Percentiles rank a stretch among this genome's conserved stretches.
Conservation (phyloP, 2,888 invertebrate genomes). For the Autographa gamma region DNA sequence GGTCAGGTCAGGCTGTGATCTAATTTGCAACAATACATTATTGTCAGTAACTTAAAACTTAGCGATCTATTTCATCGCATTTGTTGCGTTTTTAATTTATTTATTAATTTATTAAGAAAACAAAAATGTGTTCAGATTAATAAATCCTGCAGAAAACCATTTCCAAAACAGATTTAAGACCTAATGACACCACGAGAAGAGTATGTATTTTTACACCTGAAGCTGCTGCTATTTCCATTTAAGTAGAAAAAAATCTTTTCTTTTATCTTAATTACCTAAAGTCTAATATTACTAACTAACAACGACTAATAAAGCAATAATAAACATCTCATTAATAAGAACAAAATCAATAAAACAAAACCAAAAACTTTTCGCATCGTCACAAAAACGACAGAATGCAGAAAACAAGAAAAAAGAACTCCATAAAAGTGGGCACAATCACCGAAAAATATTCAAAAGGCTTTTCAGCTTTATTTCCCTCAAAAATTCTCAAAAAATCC, state of each 20-base stretch:
- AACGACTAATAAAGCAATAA: no score
- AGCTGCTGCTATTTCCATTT: no score
- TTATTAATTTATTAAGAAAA: no score
- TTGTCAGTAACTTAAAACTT: neutral
- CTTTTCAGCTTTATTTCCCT: conserved; percentile 29
- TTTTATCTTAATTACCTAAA: no score
- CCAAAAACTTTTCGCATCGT: neutral
- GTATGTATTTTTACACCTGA: no score
- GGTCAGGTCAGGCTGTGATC: conserved; percentile 18
- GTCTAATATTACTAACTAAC: no score
- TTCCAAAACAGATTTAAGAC: no score
- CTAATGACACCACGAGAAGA: no score
- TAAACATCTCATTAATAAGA: no score
- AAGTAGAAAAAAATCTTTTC: no score
- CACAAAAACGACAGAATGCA: neutral
- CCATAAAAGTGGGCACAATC: conserved; percentile 13
- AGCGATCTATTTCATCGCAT: neutral
- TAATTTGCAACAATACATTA: conserved; percentile 10
- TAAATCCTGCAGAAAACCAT: no score
- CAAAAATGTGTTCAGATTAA: no score
- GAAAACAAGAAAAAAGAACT: neutral
- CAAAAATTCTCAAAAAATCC: conserved; percentile 26
- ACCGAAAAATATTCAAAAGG: conserved; percentile 13
- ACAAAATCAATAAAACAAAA: neutral
- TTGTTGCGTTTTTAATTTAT: neutral